phyloP scores from a whole-genome alignment of 2,888 invertebrate genomes.

The Linyphia triangularis region DNA sequence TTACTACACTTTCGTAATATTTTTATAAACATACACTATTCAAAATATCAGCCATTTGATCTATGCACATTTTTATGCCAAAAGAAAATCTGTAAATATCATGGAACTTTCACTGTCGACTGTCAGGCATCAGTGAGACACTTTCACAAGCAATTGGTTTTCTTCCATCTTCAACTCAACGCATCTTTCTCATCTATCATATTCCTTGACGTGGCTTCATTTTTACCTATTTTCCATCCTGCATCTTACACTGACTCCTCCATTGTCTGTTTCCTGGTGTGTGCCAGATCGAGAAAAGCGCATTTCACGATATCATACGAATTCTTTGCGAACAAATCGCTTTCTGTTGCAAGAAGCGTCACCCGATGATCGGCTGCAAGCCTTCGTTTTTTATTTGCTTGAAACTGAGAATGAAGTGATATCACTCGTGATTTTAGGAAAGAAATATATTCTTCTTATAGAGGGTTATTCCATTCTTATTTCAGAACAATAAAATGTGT shows the following conservation, averaged over 20 bases:
- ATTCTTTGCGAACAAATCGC: slow-evolving; percentile 13
- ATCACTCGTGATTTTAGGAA: not conserved
- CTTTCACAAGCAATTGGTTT: slow-evolving; percentile 20
- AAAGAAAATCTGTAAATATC: not conserved
- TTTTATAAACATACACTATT: not conserved
- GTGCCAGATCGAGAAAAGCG: not conserved
- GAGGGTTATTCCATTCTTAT: too few relatives aligned
- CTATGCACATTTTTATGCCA: not conserved
- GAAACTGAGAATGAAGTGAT: not conserved
- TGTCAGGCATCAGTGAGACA: slow-evolving; percentile 7
- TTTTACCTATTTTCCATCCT: slow-evolving; percentile 23
- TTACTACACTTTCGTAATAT: not conserved
- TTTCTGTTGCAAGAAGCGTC: not conserved
- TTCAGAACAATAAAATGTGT: too few relatives aligned
- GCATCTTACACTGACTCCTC: not conserved
- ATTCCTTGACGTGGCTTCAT: not conserved
- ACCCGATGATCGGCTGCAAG: not conserved
- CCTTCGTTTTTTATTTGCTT: not conserved
- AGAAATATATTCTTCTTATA: too few relatives aligned
- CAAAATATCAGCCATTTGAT: not conserved
- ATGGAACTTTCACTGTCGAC: not conserved
- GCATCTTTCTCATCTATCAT: slow-evolving; percentile 8
- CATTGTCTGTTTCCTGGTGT: not conserved
- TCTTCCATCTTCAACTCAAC: not conserved
- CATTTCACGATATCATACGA: not conserved